Evolutionary conservation across 2,797 vertebrate species (phyloP), one percentile per base, ranked within the genome.

Genomic region (Poeciliopsis paucimaculata): DNA sequence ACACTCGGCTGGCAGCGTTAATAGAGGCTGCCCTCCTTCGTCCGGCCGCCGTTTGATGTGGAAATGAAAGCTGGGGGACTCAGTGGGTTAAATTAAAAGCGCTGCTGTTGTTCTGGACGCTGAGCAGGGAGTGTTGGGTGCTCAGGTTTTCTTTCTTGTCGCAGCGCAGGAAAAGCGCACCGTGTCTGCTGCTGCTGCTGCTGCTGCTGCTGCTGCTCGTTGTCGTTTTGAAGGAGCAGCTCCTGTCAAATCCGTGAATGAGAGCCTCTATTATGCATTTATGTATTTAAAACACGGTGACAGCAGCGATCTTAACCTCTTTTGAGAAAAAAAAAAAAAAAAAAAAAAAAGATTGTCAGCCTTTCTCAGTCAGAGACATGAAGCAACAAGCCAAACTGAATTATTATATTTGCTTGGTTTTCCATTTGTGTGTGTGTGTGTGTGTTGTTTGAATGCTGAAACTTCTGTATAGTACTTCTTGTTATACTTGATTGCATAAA

Each of bases 1-100:
- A 96, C 95, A 96, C 94, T 96, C 94, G 90, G 91, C 94, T 96
- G 94, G 91, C 94, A 92, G 89, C 93, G 94, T 95, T 96, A 96
- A 96, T 96, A 93, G 95, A 93, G 89, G 89, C 85, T 70, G 89
- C 88, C 91, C 82, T 51, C 82, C 53, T 76, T 80, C 81, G 86
- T 87, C 90, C 86, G 83, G 80, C 72, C 23, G 81, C 92, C 90
- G 95, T 96, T 96, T 96, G 96, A 96, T 94, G 95, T 96, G 96
- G 95, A 96, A 96, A 96, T 96, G 92, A 94, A 95, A 95, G 93
- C 93, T 88, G 91, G 85, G 88, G 87, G 87, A 84, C 89, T 94
- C 92, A 95, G 91, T 92, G 93, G 94, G 93, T 95, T 95, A 95
- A 95, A 95, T 96, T 91, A 96, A 94, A 95, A 94, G 93, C 86